Percentiles rank a stretch among this genome's conserved stretches.
Evolutionary conservation across 2,888 invertebrate species (phyloP).

Genomic region (Oconnorella tubifera): DNA sequence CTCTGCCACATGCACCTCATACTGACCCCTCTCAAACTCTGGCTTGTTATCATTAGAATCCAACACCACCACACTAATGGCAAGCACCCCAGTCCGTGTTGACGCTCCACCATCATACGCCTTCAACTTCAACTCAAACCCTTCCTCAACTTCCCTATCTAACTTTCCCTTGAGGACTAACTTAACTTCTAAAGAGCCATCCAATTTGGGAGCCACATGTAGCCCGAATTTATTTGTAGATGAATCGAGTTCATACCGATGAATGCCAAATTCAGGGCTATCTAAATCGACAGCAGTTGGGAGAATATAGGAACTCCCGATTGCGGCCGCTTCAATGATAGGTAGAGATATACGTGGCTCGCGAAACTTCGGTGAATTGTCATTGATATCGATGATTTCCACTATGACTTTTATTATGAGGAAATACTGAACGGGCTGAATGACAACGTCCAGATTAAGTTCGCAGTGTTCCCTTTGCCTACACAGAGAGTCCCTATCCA

Average conservation of each 20-base stretch:
- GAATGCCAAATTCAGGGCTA: conserved; percentile 27
- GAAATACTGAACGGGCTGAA: conserved; percentile 25
- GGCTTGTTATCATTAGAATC: conserved; percentile 37
- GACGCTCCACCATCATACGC: conserved; percentile 14
- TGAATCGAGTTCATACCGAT: conserved; percentile 28
- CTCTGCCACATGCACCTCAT: conserved; percentile 30
- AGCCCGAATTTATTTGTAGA: conserved; percentile 24
- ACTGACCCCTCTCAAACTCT: conserved; percentile 28
- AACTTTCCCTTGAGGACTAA: conserved; percentile 4
- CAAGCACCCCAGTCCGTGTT: conserved; percentile 24
- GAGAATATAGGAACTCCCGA: conserved; percentile 27
- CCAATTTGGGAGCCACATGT: conserved; percentile 23
- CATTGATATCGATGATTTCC: conserved; percentile 33
- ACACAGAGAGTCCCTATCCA: conserved; percentile 26
- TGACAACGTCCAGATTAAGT: conserved; percentile 31
- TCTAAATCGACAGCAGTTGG: conserved; percentile 34
- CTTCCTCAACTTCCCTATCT: conserved; percentile 3
- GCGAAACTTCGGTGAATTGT: conserved; percentile 32
- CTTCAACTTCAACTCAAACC: conserved; percentile 10
- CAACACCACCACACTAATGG: conserved; percentile 26
- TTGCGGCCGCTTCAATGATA: conserved; percentile 30
- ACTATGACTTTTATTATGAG: conserved; percentile 23
- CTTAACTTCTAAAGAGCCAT: conserved; percentile 27
- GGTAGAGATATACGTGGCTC: conserved; percentile 21
- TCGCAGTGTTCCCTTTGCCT: conserved; percentile 25